Base-by-base conservation (phyloP, 2,113 vertebrate genomes). In the Ctenodactylus gundi region DNA sequence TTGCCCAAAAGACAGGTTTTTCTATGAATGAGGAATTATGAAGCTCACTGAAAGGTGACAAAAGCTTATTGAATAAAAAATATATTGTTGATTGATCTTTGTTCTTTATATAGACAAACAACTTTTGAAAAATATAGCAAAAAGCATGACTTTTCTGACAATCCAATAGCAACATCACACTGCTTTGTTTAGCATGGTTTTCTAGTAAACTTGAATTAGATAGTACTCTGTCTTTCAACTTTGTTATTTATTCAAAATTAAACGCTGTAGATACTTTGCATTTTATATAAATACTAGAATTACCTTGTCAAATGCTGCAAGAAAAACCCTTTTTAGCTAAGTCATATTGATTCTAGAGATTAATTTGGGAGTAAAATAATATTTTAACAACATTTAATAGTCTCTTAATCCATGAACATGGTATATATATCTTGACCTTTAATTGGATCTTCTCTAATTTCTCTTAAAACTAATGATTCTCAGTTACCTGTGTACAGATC, bases 251-350 rank as follows among this genome's bases (percentile, higher is more conserved):
- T 60, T 25, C 18, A 85, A 80, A 90, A 90, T 46, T 73, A 21
- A 21, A 34, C 58, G 76, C 81, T 58, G n/a, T 87, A 68, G 2
- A 85, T n/a, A 7, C 20, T 94, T 90, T 67, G 44, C 23, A 80
- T 58, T 92, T 90, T 41, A n/a, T 34, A 27, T 80, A 46, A 23
- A 68, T 90, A 60, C 82, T 90, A 86, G 29, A 60, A 65, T 85
- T 67, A 44, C 41, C 20, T 68, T 93, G 44, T 87, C 36, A 80
- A 83, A 88, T 81, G 84, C 72, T 95, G 62, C 9, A 49, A 75
- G 62, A 68, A 67, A 62, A 12, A 10, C 25, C 34, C 49, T 85
- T 64, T 86, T 62, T 21, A 53, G 25, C 39, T 49, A 20, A 57
- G 46, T 51, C 31, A 31, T 70, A 46, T 9, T 44, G 23, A 72